Evolutionary conservation across 2,888 invertebrate species (phyloP), one percentile per base, ranked within the genome.

Genomic region (Metellina segmentata): DNA sequence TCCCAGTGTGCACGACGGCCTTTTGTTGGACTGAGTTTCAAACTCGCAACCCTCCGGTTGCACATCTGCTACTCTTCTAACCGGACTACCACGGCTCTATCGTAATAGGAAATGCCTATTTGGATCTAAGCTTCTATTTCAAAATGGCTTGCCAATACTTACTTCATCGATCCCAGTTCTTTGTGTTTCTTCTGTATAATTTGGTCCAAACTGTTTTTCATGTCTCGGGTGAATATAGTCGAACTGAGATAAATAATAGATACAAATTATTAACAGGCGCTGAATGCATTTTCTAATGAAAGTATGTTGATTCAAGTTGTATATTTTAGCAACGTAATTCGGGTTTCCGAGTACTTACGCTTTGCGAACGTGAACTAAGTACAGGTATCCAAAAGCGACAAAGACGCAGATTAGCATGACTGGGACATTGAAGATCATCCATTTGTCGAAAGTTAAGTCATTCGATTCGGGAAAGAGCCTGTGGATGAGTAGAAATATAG

Each of bases 371-470:
- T 93, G 94, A n/a, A 94, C 81, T 6, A 94, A 48, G 95, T 97
- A 97, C 71, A 98, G 96, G 95, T 97, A 97, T 0, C 97, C 61
- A 96, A 97, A 98, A 51, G 97, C 97, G 0, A 97, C 95, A 52
- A 97, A 94, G 94, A 97, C 97, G 95, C 97, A 97, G 1, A 98
- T 93, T 91, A 98, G 94, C 97, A 98, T 97, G 1, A 97, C 96
- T 0, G 98, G 98, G 0, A 97, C 96, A 94, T 97, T 97, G 95
- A 97, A 97, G 93, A 97, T 96, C 97, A 98, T 97, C 97, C 93
- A 94, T 53, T 96, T 97, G 93, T 97, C 97, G 95, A 98, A 98
- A 94, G 97, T 97, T 92, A 97, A 95, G 94, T 97, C 95, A 88
- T 96, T 95, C 4, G 91, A 90, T n/a, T 93, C 85, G 0, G 93